Evolutionary conservation across 2,113 vertebrate genomes (phyloP), one percentile per base, ranked within the genome.

Genomic region (Nannospalax galili): DNA sequence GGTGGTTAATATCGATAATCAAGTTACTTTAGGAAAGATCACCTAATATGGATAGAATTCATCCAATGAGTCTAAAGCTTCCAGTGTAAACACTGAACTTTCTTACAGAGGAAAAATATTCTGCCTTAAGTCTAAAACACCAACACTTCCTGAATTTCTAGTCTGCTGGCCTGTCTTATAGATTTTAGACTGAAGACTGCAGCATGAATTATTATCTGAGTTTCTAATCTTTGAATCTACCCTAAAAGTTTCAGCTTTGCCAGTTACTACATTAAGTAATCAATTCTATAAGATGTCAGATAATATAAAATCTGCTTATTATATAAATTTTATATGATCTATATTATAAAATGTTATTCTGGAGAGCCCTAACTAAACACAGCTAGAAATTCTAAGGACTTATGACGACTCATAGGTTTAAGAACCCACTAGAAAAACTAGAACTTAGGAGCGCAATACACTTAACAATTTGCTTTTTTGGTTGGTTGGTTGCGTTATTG

Each of bases 11-110:
- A 81, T 65, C 42, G 60, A 64, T 4, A 81, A 65, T 72, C 11
- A 90, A 75, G 64, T 65, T 80, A 72, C 22, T 80, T 91, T 77
- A 52, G 75, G 32, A 91, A 75, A 81, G n/a, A 75, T 64, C 35
- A 88, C 2, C 15, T 45, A 70, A 79, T 52, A 24, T 73, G 24
- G 40, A 72, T 82, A 58, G n/a, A n/a, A 72, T 40, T 65, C 42
- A 67, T 75, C 22, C 42, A 87, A 40, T 58, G 52, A n/a, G 3
- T 32, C 80, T 32, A 86, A 75, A 24, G 14, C 22, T 3, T 69
- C 73, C 65, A 52, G 56, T 92, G 8, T 40, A 78, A 92, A 60
- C 72, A 72, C 12, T n/a, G 20, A 69, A 15, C 24, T 91, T 92
- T 84, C 42, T 32, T n/a, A 30, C 2, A 56, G 74, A 86, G 22